phyloP scores from a whole-genome alignment of 2,797 vertebrate species.

The Cyclopterus lumpus region DNA sequence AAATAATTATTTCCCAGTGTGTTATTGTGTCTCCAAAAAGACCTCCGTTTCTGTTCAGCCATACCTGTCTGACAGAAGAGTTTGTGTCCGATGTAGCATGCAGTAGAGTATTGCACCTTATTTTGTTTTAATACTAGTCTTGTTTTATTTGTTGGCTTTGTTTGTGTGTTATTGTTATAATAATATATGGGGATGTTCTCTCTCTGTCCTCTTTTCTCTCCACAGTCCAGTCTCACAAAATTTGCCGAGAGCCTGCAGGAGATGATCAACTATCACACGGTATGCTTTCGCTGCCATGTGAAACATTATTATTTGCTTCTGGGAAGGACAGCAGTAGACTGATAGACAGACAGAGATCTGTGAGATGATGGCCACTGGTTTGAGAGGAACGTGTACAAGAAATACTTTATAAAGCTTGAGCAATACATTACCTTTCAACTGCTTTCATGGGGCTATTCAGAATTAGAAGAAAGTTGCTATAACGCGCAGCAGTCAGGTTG shows the following conservation, averaged over 20 bases:
- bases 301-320: slow-evolving; percentile 54
- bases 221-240: slow-evolving; percentile 91
- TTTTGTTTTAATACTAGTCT: not conserved
- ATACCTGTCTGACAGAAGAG: slow-evolving; percentile 7
- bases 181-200: not conserved
- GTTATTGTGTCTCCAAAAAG: slow-evolving; percentile 36
- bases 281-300: slow-evolving; percentile 76
- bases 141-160: not conserved
- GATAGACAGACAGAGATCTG: slow-evolving; percentile 4
- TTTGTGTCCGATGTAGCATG: slow-evolving; percentile 7
- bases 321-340: slow-evolving; percentile 28
- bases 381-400: slow-evolving; percentile 6
- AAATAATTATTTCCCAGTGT: slow-evolving; percentile 54
- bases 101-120: not conserved
- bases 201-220: slow-evolving; percentile 37
- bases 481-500: not conserved
- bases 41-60: slow-evolving; percentile 5
- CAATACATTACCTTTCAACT: not conserved
- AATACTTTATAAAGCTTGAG: not conserved
- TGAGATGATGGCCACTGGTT: not conserved
- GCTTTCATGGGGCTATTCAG: not conserved
- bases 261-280: slow-evolving; percentile 98
- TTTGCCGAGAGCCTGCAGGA: slow-evolving; percentile 97
- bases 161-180: slow-evolving; percentile 1
- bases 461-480: not conserved